Conservation (phyloP, 1,140 invertebrate species). For the Paramacrobiotus metropolitanus region DNA sequence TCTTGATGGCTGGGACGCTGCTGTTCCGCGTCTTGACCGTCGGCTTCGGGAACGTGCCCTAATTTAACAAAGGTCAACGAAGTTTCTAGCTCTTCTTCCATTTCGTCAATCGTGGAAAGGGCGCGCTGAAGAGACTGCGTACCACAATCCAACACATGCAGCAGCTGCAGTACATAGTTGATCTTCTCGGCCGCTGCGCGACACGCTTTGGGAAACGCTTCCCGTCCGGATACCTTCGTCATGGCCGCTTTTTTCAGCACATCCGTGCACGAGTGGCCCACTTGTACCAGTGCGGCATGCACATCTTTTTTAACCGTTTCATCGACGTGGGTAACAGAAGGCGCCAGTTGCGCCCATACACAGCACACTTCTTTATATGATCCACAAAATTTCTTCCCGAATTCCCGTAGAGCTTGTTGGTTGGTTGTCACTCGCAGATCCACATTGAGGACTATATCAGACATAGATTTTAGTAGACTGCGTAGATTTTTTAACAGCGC, state of each 20-base stretch:
- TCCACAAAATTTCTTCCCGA: neutral
- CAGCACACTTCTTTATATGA: neutral
- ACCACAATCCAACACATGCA: neutral
- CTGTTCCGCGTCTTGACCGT: slow-evolving; percentile 24
- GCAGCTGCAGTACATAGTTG: neutral
- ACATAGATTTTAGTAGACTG: too few relatives aligned
- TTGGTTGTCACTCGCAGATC: neutral
- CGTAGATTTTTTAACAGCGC: too few relatives aligned
- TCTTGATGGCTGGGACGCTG: too few relatives aligned
- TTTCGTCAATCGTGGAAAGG: neutral
- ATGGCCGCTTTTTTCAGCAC: slow-evolving; percentile 52
- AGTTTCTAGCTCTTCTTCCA: slow-evolving; percentile 66
- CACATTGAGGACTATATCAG: too few relatives aligned
- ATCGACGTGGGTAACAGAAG: neutral
- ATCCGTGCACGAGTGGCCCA: slow-evolving; percentile 52
- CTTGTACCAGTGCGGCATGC: slow-evolving; percentile 24
- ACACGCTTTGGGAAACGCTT: neutral
- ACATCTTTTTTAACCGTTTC: neutral
- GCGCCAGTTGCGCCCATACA: neutral
- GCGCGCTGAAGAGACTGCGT: neutral
- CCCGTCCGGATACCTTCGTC: too few relatives aligned
- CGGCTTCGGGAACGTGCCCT: too few relatives aligned
- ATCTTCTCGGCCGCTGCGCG: neutral
- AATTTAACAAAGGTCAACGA: slow-evolving; percentile 99
- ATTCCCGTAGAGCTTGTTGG: neutral